A percentile compares a stretch with the other conserved stretches of the same genome.
Conservation (phyloP, 2,797 vertebrate genomes). For the Lates japonicus region DNA sequence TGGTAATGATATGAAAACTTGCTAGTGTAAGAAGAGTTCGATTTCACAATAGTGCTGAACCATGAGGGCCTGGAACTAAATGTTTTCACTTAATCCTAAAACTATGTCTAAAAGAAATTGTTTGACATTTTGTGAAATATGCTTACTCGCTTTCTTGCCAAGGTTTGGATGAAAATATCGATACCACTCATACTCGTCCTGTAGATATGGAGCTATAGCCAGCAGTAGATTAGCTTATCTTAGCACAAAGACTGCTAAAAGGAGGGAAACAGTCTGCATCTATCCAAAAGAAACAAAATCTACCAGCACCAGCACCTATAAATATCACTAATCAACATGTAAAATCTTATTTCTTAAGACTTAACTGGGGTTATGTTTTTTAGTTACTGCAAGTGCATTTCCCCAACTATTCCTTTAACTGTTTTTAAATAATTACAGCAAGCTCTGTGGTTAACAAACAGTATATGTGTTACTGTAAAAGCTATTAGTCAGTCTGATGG, state of each 20-base stretch:
- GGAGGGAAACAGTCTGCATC: not conserved
- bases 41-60: constrained; percentile 26
- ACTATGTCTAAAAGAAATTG: not conserved
- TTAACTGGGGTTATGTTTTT: too few species aligned
- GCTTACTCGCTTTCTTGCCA: too few species aligned
- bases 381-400: not conserved
- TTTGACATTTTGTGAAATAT: not conserved
- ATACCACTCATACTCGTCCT: not conserved
- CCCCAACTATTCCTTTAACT: too few species aligned
- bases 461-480: not conserved
- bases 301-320: not conserved
- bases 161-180: not conserved
- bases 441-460: not conserved
- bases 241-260: not conserved
- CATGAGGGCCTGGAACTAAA: constrained; percentile 1
- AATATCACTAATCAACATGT: not conserved
- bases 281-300: not conserved
- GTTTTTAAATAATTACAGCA: not conserved
- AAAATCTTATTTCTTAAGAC: not conserved
- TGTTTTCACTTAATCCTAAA: constrained; percentile 10
- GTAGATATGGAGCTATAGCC: not conserved
- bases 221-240: not conserved
- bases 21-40: not conserved
- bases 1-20: constrained; percentile 39
- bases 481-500: not conserved